phyloP scores from a whole-genome alignment of 2,113 vertebrate genomes.

The Micromys minutus region DNA sequence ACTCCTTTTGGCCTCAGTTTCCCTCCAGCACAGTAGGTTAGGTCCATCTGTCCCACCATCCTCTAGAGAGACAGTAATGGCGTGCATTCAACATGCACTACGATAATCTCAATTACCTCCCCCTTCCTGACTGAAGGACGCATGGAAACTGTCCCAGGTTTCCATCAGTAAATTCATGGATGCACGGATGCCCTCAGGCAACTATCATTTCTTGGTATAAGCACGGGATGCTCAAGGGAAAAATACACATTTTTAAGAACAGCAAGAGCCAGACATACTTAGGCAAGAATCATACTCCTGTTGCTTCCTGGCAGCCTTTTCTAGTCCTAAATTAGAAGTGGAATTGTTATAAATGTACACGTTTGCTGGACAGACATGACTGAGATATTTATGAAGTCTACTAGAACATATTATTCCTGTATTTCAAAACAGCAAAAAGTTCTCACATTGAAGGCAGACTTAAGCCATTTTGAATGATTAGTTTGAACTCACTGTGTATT shows the following conservation, averaged over 20 bases:
- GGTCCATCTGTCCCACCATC: neutral
- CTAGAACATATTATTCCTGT: neutral
- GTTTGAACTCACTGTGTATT: slow-evolving; percentile 22
- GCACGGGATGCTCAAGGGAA: neutral
- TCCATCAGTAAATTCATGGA: neutral
- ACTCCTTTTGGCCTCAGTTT: neutral
- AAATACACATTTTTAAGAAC: neutral
- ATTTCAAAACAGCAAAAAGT: slow-evolving; percentile 18
- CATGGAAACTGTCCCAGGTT: neutral
- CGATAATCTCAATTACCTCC: neutral
- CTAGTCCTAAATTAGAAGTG: slow-evolving; percentile 36
- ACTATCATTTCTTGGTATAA: neutral
- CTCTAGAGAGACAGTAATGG: neutral
- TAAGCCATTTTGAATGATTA: slow-evolving; percentile 15
- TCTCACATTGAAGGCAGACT: slow-evolving; percentile 22
- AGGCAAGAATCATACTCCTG: neutral
- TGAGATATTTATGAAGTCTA: neutral
- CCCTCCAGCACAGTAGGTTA: neutral
- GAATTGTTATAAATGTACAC: neutral
- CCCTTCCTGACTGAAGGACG: neutral
- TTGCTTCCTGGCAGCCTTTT: slow-evolving; percentile 4
- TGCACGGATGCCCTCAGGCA: neutral
- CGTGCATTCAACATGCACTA: neutral
- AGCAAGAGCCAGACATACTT: slow-evolving; percentile 4
- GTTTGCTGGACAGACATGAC: slow-evolving; percentile 22